Conservation (phyloP, 1,140 invertebrate species). For the Muscidifurax raptorellus region DNA sequence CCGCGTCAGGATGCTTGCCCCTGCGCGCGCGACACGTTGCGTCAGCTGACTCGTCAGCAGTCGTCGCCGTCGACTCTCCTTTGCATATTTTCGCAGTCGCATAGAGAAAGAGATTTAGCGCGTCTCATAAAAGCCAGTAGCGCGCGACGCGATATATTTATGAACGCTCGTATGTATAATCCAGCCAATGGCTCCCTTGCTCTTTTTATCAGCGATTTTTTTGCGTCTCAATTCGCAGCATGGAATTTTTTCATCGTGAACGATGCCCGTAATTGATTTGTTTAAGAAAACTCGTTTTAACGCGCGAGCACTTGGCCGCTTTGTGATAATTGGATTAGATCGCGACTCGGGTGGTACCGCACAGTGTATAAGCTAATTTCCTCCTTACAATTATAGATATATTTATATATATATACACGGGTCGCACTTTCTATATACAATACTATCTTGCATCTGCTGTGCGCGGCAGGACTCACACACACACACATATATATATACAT, state of each 20-base stretch:
- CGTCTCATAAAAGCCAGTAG: conserved; percentile 15
- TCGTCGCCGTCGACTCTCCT: conserved; percentile 32
- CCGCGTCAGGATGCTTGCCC: conserved; percentile 13
- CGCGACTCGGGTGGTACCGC: no score
- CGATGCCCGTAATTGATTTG: conserved; percentile 29
- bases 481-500: no score
- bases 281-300: conserved; percentile 32
- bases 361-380: conserved; percentile 5
- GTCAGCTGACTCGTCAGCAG: conserved; percentile 7
- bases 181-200: background rate
- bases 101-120: background rate
- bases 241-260: conserved; percentile 33
- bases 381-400: no score
- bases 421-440: no score
- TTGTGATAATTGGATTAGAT: conserved; percentile 8
- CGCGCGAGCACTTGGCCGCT: background rate
- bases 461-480: no score
- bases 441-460: no score
- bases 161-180: conserved; percentile 35
- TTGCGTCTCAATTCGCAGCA: background rate
- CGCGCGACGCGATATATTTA: conserved; percentile 22
- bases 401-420: no score
- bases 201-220: background rate
- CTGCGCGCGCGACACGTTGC: background rate
- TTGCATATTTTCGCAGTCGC: conserved; percentile 27